Evolutionary conservation across 2,797 vertebrate genomes (phyloP), one percentile per base, ranked within the genome.

Genomic region (Eidolon dupreanum): DNA sequence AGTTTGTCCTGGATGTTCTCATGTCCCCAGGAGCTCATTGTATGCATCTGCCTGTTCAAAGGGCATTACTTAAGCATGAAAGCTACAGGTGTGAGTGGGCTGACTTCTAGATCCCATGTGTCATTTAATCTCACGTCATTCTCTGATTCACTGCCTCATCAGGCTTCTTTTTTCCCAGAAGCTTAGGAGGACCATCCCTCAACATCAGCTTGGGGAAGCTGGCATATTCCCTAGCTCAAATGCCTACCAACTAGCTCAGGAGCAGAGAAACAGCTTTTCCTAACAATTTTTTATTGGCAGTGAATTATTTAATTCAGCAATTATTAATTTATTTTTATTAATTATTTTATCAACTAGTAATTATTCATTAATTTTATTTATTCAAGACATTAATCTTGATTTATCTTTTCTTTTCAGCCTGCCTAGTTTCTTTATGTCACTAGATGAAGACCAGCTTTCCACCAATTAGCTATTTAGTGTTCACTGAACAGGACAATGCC

Each of bases 61-160:
- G n/a, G 46, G 15, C n/a, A 17, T 95, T 97, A 71, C 90, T 77
- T 85, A 90, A 73, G 73, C 77, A 36, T 9, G n/a, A 59, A 83
- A 36, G n/a, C 26, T 79, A 51, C 96, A 97, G 96, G 88, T 94
- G 78, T 87, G 93, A 94, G 78, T 79, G 31, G 95, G 85, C 78
- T 82, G 74, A 16, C 16, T 61, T 73, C 46, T 90, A 61, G 36
- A 46, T 43, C 20, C 24, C 84, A 26, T 90, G 88, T 94, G 82
- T 97, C 95, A 93, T 49, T 92, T 65, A 84, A 43, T 33, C 36
- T 2, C 20, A 28, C 6, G 0, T 93, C 97, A 95, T 63, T 61
- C 74, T 78, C 93, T 97, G 96, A 97, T 51, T 97, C 96, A 97
- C 65, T 28, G 63, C 20, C 24, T 63, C 11, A 71, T 85, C 71